Evolutionary conservation across 2,888 invertebrate genomes (phyloP).

Genomic region (Xiphydria camelus): DNA sequence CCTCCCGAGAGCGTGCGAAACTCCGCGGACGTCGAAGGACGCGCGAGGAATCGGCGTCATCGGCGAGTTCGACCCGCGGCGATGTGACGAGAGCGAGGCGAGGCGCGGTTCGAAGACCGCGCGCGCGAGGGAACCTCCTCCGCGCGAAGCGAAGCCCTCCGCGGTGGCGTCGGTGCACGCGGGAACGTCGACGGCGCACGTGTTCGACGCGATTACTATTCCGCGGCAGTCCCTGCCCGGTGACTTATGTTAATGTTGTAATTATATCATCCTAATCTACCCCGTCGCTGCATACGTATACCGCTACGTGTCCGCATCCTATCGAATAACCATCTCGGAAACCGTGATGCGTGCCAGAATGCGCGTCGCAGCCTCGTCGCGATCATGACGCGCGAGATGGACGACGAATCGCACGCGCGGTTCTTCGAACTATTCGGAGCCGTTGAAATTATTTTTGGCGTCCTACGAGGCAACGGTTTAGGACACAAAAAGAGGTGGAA

Average conservation of each 20-base stretch:
- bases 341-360: slow-evolving; percentile 56
- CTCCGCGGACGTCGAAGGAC: too few species aligned
- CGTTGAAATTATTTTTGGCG: too few species aligned
- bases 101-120: slow-evolving; percentile 10
- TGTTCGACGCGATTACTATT: slow-evolving; percentile 56
- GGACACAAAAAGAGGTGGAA: too few species aligned
- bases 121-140: slow-evolving; percentile 2
- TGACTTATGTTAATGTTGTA: slow-evolving; percentile 58
- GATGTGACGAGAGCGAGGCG: too few species aligned
- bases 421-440: too few species aligned
- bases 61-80: too few species aligned
- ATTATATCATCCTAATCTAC: slow-evolving; percentile 58
- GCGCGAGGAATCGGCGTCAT: too few species aligned
- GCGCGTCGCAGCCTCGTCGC: slow-evolving; percentile 30
- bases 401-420: too few species aligned
- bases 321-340: slow-evolving; percentile 57
- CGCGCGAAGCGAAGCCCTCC: neutral
- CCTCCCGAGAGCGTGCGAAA: too few species aligned
- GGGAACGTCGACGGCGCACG: slow-evolving; percentile 29
- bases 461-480: too few species aligned
- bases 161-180: neutral
- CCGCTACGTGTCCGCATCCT: slow-evolving; percentile 50
- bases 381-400: slow-evolving; percentile 2
- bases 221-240: slow-evolving; percentile 46
- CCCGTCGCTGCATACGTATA: slow-evolving; percentile 43